Evolutionary conservation across 1,140 invertebrate species (phyloP).

Genomic region (Drosophila dunni): DNA sequence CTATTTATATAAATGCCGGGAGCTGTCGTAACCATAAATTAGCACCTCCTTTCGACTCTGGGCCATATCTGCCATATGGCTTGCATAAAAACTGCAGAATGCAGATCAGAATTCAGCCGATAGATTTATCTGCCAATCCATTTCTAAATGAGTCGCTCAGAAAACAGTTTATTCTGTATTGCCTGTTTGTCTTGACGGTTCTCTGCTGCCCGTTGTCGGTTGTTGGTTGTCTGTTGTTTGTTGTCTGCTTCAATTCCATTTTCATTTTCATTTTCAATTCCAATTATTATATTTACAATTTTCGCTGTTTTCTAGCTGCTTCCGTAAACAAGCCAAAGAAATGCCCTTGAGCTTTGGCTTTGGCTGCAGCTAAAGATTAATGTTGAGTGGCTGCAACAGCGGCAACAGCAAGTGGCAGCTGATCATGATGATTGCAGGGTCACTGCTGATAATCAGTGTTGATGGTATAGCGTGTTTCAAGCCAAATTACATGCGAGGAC

Average conservation of each 20-base stretch:
- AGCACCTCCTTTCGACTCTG: conserved; percentile 63
- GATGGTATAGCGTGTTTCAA: too few relatives aligned
- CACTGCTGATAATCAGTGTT: not conserved
- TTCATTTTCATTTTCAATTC: conserved; percentile 3
- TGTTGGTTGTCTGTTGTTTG: conserved; percentile 15
- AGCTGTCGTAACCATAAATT: conserved; percentile 76
- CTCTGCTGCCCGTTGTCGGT: conserved; percentile 6
- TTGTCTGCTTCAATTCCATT: not conserved
- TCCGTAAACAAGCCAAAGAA: conserved; percentile 41
- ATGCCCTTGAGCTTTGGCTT: conserved; percentile 35
- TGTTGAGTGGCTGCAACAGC: conserved; percentile 6
- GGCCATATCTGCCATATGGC: conserved; percentile 65
- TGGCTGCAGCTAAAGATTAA: conserved; percentile 29
- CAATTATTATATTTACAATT: conserved; percentile 57
- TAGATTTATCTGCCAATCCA: conserved; percentile 73
- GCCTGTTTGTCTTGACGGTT: conserved; percentile 1
- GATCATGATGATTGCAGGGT: conserved; percentile 1
- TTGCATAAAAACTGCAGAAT: conserved; percentile 65
- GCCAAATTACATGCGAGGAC: too few relatives aligned
- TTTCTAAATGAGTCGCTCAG: conserved; percentile 68
- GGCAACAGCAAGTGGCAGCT: conserved; percentile 23
- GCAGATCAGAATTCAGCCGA: conserved; percentile 65
- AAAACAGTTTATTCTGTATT: conserved; percentile 40
- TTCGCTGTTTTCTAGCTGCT: conserved; percentile 24
- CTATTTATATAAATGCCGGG: not conserved